Base-by-base conservation (phyloP, 2,888 invertebrate genomes). In the Tiliacea citrago region DNA sequence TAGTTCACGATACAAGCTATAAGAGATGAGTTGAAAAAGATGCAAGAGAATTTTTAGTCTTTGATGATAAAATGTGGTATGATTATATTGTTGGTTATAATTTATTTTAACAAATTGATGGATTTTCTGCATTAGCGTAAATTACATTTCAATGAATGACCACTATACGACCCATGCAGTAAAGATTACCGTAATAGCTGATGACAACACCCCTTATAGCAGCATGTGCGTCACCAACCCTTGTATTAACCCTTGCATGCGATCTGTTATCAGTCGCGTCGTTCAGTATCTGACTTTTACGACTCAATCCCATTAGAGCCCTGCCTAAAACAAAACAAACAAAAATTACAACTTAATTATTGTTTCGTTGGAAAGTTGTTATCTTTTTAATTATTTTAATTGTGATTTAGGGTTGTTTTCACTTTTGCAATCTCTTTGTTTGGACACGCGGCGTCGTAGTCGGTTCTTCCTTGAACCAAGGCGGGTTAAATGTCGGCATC, bases 331-430 rank as follows among this genome's bases (percentile, higher is more conserved):
- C 88, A 87, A 89, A 82, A 90, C 90, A 91, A 92, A 91, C 91
- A 91, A 92, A 92, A 92, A 92, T 92, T 89, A 90, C 92, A 92
- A 92, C 91, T 92, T 91, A 91, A 92, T 92, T 92, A 91, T 90
- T 88, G 89, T 86, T 85, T 83, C 86, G 79, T 77, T 79, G 72
- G 73, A 88, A 91, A 89, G 88, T 92, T 90, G 88, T 92, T 91
- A 91, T 92, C 91, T 92, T 90, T 90, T 91, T 92, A 92, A 92
- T 93, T 93, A 88, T 90, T 91, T 89, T 92, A 91, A 93, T 92
- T 92, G 91, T 91, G 91, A 92, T 93, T 91, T 91, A 92, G 90
- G 86, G 88, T 87, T 87, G 89, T 88, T 89, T 85, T 88, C 80
- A 81, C 81, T 87, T 86, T 85, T 75, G 84, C 85, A 85, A 86